These are phyloP conservation scores for Sinocyclocheilus maitianheensis DNA, from an alignment of 2,113 vertebrate species.

Conservation along the genomic window DNA sequence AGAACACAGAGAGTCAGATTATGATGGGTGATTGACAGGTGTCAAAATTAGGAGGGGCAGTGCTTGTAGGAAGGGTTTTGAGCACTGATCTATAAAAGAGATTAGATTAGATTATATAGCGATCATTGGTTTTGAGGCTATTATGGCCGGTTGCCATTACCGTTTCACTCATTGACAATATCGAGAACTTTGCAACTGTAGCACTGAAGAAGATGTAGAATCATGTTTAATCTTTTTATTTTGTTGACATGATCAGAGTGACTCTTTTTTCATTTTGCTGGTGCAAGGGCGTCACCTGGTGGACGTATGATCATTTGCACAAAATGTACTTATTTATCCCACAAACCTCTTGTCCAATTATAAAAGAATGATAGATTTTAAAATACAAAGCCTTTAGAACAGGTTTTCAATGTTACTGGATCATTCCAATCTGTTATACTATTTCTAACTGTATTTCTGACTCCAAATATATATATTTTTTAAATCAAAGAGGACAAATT, in stretches of 20 bases:
- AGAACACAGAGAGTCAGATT: no score
- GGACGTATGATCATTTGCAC: constrained; percentile 20
- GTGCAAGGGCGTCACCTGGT: constrained; percentile 53
- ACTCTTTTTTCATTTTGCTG: not conserved
- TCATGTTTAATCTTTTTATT: not conserved
- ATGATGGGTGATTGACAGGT: no score
- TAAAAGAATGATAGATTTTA: not conserved
- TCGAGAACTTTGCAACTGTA: not conserved
- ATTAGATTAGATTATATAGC: no score
- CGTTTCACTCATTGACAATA: not conserved
- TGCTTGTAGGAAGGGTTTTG: no score
- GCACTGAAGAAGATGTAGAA: not conserved
- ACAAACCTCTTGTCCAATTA: not conserved
- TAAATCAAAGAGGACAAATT: not conserved
- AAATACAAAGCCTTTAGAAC: not conserved
- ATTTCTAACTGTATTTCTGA: not conserved
- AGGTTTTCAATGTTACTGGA: not conserved
- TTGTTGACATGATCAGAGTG: not conserved
- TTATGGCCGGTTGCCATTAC: no score
- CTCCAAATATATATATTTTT: no score
- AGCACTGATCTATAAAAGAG: no score
- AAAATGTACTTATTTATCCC: not conserved
- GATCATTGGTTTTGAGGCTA: no score
- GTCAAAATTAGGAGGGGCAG: no score
- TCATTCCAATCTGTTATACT: not conserved